Evolutionary conservation across 1,140 invertebrate species (phyloP).

Genomic region (Drosophila rhopaloa): DNA sequence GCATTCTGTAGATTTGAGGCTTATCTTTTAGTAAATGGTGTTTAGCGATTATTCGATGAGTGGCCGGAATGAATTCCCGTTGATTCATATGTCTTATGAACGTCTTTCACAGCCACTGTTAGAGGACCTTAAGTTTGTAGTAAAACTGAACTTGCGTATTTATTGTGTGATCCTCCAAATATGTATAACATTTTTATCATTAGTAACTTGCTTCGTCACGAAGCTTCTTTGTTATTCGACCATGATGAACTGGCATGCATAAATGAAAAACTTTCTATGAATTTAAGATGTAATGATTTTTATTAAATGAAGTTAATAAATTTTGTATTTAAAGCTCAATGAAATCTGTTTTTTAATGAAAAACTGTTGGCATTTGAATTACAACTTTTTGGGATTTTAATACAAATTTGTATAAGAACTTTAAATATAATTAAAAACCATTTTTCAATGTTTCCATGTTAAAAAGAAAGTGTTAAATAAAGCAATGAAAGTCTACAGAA

Average conservation of each 20-base stretch:
- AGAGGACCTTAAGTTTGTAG: slow-evolving; percentile 9
- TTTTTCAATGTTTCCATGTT: no score
- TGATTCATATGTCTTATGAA: slow-evolving; percentile 5
- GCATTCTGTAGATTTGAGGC: slow-evolving; percentile 39
- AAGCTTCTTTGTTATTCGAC: slow-evolving; percentile 33
- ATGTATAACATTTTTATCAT: slow-evolving; percentile 56
- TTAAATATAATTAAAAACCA: no score
- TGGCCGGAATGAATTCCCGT: background rate
- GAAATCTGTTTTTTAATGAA: background rate
- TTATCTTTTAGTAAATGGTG: slow-evolving; percentile 25
- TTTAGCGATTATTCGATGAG: no score
- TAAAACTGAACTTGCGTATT: slow-evolving; percentile 33
- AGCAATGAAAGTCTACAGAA: no score
- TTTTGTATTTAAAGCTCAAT: slow-evolving; percentile 1
- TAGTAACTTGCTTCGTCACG: slow-evolving; percentile 20
- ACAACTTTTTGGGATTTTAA: no score
- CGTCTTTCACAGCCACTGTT: slow-evolving; percentile 11
- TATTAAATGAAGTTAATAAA: slow-evolving; percentile 20
- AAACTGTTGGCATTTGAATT: no score
- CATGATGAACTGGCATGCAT: background rate
- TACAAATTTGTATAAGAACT: no score
- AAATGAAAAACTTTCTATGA: slow-evolving; percentile 1
- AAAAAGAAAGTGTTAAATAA: no score
- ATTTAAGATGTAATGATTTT: slow-evolving; percentile 21
- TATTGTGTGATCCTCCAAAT: slow-evolving; percentile 39